Base-by-base conservation (phyloP, 2,797 vertebrate species). In the Glyptemys insculpta region DNA sequence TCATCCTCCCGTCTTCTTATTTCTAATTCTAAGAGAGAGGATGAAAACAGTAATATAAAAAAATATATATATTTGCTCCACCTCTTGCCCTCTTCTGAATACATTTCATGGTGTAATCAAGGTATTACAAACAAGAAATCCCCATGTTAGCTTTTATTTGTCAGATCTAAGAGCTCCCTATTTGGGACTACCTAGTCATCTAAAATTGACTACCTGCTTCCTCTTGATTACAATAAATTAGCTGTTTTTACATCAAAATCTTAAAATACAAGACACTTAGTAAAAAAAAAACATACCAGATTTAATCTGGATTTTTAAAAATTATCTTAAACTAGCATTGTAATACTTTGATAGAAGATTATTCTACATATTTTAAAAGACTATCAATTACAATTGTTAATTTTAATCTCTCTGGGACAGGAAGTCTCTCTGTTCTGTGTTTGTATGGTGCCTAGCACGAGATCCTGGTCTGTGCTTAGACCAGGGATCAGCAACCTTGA, bases 1-100 rank as follows among this genome's bases (percentile, higher is more conserved):
- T 99, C 99, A 99, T 99, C 99, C 98, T 99, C 99, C 98, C 99
- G 99, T 99, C 99, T 99, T 99, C 99, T 99, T 98, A 99, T 99
- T 98, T 99, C 99, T 99, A 99, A 98, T 98, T 99, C 99, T 99
- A 99, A 98, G 98, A 99, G 98, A 99, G 98, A 98, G 98, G 99
- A 98, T 98, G 98, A 98, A 98, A 99, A 98, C 98, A 98, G 98
- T 98, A 96, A 98, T 93, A 97, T 93, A 92, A 98, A 93, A 41
- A 96, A 96, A 93, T n/a, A 57, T n/a, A 96, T 89, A 91, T 41
- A 90, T 94, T 88, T 96, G 90, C 94, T 96, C 96, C 41, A 96
- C 96, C 97, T 97, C 97, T 95, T 98, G 94, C 95, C 95, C 91
- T 98, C 95, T 97, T 97, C 95, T 95, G 97, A 97, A 97, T 97